Evolutionary conservation across 2,797 vertebrate species (phyloP), one percentile per base, ranked within the genome.

Genomic region (Chrosomus eos): DNA sequence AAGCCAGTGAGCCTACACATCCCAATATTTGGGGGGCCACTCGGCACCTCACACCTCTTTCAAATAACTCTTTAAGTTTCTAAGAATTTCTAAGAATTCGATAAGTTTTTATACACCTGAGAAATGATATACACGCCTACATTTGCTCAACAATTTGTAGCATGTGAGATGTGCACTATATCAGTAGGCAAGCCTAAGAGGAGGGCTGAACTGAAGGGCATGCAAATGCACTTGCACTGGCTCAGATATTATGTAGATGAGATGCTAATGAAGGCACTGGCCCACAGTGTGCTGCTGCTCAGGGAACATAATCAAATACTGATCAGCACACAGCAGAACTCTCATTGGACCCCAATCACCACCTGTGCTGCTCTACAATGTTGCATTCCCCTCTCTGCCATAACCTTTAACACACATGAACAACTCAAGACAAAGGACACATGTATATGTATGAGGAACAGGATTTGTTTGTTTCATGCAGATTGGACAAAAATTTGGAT

Each of bases 161-260:
- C 21, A 55, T 36, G 26, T 31, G 16, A 31, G 14, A 31, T 7
- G 13, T 85, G 70, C 36, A 80, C 77, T 45, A 19, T 75, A 67
- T 62, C 60, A 70, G 19, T 31, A 89, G 87, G 88, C 83, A 90
- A 87, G 81, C 85, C 26, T 45, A 70, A 45, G 40, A 48, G 51
- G 64, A 33, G 55, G 89, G 91, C 76, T 78, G 60, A 84, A 82
- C 90, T 89, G 84, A 84, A 43, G 82, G 87, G 89, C 88, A 89
- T 88, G 84, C 88, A 72, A 86, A 93, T 91, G 90, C 87, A 89
- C 92, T 92, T 91, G 92, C 90, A 88, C 86, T 87, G 87, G 87
- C 85, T 85, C 86, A 91, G 89, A 90, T 90, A 90, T 94, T 94
- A 94, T 95, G 93, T 89, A 94, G 90, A 94, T 93, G 86, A 91